Evolutionary conservation across 2,113 vertebrate species (phyloP), one percentile per base, ranked within the genome.

Genomic region (Dasyurus viverrinus): DNA sequence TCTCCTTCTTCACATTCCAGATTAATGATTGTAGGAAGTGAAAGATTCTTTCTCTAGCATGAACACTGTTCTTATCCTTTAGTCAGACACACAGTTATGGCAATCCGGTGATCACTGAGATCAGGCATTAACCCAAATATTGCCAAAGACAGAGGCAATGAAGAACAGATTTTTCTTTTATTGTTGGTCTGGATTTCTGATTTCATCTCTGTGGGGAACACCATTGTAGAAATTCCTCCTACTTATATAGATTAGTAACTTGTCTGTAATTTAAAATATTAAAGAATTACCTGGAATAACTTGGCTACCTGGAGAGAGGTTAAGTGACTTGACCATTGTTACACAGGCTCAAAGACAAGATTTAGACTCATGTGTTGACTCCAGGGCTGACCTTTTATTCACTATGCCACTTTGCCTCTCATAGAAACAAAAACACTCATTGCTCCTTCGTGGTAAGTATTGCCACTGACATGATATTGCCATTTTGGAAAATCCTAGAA

Each of bases 401-500:
- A 68, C 1, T 7, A 1, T 54, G 24, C 22, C 16, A 53, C 90
- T 10, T 36, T 11, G n/a, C 52, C 91, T n/a, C 19, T 57, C 50
- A 60, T 5, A 53, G 54, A 22, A 55, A 90, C 91, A 57, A 91
- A 68, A 60, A 10, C 36, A 84, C 14, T 22, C 36, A 76, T n/a
- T 7, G 8, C 42, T 76, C 53, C n/a, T 24, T 52, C 46, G 30
- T 14, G 54, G 19, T n/a, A 90, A 93, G 55, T 48, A 25, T 90
- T 92, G 2, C 91, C 93, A 42, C 95, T 95, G 89, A 90, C 91
- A 55, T 93, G 30, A 93, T 54, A 92, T 48, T 68, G 90, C 55
- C n/a, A 95, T 92, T 19, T 52, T 92, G 47, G 90, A 76, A 92
- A 95, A 96, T 60, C 42, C 25, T 68, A 91, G 54, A 94, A 90